Evolutionary conservation across 2,888 invertebrate genomes (phyloP).

Genomic region (Drosophila mimica): DNA sequence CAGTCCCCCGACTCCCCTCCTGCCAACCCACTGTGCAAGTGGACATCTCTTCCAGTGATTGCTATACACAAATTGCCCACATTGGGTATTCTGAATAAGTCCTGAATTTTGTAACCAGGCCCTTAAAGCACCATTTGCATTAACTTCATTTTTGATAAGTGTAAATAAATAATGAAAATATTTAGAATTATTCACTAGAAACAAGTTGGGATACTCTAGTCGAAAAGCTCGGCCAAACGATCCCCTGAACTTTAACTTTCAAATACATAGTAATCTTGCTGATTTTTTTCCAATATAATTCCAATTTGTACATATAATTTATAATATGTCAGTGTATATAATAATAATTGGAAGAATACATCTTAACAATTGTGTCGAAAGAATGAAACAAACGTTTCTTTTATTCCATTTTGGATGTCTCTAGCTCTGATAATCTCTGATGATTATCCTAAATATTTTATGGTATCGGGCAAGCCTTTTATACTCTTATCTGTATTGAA

Average conservation of each 20-base stretch:
- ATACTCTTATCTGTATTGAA: not conserved
- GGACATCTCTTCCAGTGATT: conserved; percentile 42
- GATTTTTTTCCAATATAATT: not conserved
- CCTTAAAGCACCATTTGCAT: not conserved
- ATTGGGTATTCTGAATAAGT: not conserved
- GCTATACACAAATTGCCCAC: not conserved
- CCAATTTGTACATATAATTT: not conserved
- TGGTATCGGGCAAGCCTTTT: not conserved
- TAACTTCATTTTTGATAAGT: not conserved
- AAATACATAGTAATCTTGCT: not conserved
- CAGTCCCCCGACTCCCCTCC: conserved; percentile 6
- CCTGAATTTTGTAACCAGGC: not conserved
- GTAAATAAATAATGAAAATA: not conserved
- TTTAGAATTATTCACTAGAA: not conserved
- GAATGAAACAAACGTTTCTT: not conserved
- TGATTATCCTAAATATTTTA: not conserved
- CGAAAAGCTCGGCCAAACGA: not conserved
- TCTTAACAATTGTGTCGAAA: not conserved
- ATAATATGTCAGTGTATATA: not conserved
- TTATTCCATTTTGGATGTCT: not conserved
- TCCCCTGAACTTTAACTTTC: not conserved
- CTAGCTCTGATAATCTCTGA: not conserved
- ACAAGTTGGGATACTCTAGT: not conserved
- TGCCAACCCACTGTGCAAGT: conserved; percentile 15
- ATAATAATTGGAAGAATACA: not conserved